A percentile compares a stretch with the other conserved stretches of the same genome.
phyloP scores from a whole-genome alignment of 2,113 vertebrate genomes.

The Clupea harengus region DNA sequence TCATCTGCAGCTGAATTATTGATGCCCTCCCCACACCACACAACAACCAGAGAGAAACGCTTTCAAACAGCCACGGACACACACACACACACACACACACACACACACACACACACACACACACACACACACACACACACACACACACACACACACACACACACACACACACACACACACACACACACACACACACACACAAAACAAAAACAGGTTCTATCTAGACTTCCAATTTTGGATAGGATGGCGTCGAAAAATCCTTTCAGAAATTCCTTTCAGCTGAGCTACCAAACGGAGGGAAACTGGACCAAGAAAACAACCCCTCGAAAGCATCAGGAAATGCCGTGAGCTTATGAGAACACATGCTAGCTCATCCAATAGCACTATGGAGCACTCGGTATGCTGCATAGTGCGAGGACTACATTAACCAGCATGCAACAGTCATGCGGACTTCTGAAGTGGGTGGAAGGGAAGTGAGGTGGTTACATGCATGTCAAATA shows the following conservation, averaged over 20 bases:
- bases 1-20: constrained; percentile 66
- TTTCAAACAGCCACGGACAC: not conserved
- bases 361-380: not conserved
- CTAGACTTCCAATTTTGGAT: not conserved
- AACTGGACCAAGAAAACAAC: not conserved
- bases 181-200: too few relatives aligned
- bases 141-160: not conserved
- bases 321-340: not conserved
- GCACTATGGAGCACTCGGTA: too few relatives aligned
- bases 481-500: not conserved
- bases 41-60: constrained; percentile 43
- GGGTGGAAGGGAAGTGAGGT: too few relatives aligned
- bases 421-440: not conserved
- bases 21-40: constrained; percentile 52
- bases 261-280: not conserved
- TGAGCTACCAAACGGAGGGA: not conserved
- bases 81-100: not conserved
- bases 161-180: not conserved
- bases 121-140: not conserved
- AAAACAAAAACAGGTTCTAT: not conserved
- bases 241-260: not conserved
- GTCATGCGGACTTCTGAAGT: too few relatives aligned
- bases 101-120: not conserved
- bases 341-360: not conserved
- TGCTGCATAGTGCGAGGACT: too few relatives aligned